Evolutionary conservation across 2,888 invertebrate genomes (phyloP).

Genomic region (Hemistola chrysoprasaria): DNA sequence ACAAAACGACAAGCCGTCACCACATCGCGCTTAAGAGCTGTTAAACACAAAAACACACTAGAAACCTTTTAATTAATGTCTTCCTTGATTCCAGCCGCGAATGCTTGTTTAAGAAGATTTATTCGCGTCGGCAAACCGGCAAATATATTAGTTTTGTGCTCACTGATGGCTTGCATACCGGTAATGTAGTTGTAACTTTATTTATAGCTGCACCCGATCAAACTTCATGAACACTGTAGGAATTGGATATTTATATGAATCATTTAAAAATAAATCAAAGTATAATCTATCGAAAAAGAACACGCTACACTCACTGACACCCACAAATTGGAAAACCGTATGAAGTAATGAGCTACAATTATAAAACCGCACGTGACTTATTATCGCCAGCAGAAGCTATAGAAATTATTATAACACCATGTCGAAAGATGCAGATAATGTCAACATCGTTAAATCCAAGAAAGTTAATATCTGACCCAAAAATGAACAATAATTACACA

Average conservation of each 20-base stretch:
- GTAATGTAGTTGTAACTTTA: slow-evolving; percentile 28
- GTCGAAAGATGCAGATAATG: slow-evolving; percentile 2
- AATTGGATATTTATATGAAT: no score
- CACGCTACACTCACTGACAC: no score
- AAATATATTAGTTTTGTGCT: slow-evolving; percentile 32
- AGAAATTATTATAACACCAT: not conserved
- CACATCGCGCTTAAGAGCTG: slow-evolving; percentile 31
- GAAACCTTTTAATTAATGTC: slow-evolving; percentile 50
- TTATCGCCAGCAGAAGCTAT: slow-evolving; percentile 1
- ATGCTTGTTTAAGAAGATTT: slow-evolving; percentile 46
- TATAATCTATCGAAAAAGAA: no score
- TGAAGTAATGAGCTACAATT: no score
- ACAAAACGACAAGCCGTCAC: slow-evolving; percentile 30
- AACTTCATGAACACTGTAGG: slow-evolving; percentile 19
- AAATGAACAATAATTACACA: slow-evolving; percentile 9
- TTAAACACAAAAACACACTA: slow-evolving; percentile 42
- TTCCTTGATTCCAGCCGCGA: slow-evolving; percentile 50
- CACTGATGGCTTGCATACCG: slow-evolving; percentile 29
- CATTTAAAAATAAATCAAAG: no score
- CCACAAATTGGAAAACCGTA: no score
- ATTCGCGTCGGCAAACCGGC: slow-evolving; percentile 36
- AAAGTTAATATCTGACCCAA: slow-evolving; percentile 18
- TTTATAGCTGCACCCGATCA: slow-evolving; percentile 28
- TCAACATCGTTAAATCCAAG: slow-evolving; percentile 11
- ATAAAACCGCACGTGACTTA: no score